Evolutionary conservation across 2,888 invertebrate genomes (phyloP).

Genomic region (Pegoplata infirma): DNA sequence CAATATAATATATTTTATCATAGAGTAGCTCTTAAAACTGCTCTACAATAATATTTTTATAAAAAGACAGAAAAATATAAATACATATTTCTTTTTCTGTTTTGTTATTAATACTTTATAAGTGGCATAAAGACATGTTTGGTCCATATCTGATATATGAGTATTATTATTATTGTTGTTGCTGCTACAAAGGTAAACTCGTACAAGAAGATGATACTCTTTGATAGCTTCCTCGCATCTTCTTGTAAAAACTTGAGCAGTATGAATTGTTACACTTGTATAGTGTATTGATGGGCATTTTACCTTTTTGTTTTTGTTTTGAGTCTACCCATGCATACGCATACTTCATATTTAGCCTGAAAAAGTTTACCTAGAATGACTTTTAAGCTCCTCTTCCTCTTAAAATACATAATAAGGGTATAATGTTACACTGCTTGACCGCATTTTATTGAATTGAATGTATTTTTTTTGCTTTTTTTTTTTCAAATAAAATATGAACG

Average conservation of each 20-base stretch:
- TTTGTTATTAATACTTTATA: slow-evolving; percentile 53
- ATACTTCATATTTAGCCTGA: slow-evolving; percentile 24
- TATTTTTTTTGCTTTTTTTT: slow-evolving; percentile 27
- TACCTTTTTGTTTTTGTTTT: neutral
- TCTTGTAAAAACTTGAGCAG: neutral
- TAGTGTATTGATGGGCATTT: slow-evolving; percentile 2
- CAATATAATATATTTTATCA: neutral
- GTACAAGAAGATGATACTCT: neutral
- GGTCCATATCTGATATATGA: slow-evolving; percentile 42
- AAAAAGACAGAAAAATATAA: too few relatives aligned
- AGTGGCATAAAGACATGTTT: slow-evolving; percentile 57
- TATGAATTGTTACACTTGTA: slow-evolving; percentile 38
- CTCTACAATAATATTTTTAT: slow-evolving; percentile 16
- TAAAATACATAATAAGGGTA: slow-evolving; percentile 40
- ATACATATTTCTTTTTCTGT: neutral
- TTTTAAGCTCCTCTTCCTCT: slow-evolving; percentile 48
- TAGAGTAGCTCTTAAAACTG: neutral
- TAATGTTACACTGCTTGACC: slow-evolving; percentile 56
- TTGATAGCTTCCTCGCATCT: slow-evolving; percentile 23
- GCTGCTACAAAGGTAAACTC: neutral
- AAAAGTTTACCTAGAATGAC: slow-evolving; percentile 42
- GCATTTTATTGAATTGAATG: slow-evolving; percentile 55
- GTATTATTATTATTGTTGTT: slow-evolving; percentile 38
- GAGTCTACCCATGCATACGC: too few relatives aligned
- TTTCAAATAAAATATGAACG: slow-evolving; percentile 29